A percentile compares a stretch with the other conserved stretches of the same genome.
phyloP scores from a whole-genome alignment of 2,113 vertebrate genomes.

The Eclectus roratus region DNA sequence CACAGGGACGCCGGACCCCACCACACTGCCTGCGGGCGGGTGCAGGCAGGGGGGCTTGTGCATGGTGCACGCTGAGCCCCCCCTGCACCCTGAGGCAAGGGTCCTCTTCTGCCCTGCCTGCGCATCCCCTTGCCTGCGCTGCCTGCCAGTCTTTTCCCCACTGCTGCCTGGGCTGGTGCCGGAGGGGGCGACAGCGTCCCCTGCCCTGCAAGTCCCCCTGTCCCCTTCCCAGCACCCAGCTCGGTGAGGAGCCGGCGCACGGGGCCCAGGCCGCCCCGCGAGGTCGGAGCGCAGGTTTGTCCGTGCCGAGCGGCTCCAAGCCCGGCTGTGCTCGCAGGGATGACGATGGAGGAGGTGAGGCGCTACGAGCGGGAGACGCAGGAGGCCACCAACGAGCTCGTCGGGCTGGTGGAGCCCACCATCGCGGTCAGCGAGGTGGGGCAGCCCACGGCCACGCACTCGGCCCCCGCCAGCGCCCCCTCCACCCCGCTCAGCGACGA shows the following conservation, averaged over 20 bases:
- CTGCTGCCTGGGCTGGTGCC: neutral
- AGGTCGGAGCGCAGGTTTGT: neutral
- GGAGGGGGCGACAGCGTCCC: neutral
- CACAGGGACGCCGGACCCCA: neutral
- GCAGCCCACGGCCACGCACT: constrained; percentile 38
- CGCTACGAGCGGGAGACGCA: constrained; percentile 73
- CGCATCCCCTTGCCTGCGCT: neutral
- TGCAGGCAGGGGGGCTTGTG: neutral
- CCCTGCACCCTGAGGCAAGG: neutral
- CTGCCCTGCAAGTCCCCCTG: neutral
- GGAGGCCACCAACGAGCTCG: constrained; percentile 77
- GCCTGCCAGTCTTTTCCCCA: neutral
- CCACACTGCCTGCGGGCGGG: neutral
- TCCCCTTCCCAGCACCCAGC: neutral
- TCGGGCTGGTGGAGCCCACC: constrained; percentile 65
- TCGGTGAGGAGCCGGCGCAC: neutral
- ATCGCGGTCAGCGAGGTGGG: constrained; percentile 64
- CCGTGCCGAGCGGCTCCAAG: neutral
- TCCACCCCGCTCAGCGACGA: constrained; percentile 69
- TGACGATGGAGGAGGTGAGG: constrained; percentile 77
- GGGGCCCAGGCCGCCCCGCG: neutral
- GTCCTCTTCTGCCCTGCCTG: neutral
- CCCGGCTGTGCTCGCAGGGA: constrained; percentile 61
- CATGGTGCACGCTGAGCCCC: neutral
- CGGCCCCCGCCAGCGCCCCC: constrained; percentile 64